phyloP scores from a whole-genome alignment of 1,140 invertebrate species.

The Aphaenogaster rudis region DNA sequence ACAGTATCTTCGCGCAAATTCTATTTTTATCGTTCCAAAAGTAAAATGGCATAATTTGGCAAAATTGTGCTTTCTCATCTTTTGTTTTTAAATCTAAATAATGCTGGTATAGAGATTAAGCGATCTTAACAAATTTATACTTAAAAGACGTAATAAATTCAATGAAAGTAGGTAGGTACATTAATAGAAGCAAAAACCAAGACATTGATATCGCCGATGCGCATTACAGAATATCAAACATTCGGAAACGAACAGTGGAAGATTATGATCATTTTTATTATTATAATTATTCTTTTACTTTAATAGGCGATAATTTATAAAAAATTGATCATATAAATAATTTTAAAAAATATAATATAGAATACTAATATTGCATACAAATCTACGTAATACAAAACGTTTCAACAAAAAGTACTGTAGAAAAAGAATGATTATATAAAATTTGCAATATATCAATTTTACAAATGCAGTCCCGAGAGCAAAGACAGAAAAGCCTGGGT shows the following conservation, averaged over 20 bases:
- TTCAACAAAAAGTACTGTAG: background rate
- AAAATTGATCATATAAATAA: background rate
- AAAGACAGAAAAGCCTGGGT: background rate
- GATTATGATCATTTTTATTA: background rate
- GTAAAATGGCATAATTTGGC: background rate
- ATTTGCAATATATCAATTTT: background rate
- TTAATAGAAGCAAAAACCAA: background rate
- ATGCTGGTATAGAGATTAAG: background rate
- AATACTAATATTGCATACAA: background rate
- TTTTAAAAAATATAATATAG: background rate
- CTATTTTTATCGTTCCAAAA: background rate
- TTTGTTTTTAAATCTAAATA: background rate
- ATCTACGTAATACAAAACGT: background rate
- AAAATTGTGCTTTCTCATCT: background rate
- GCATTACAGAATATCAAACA: too few species aligned
- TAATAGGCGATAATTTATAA: background rate
- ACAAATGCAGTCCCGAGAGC: background rate
- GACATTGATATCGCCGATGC: background rate
- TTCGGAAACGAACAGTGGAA: background rate
- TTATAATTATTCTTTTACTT: background rate
- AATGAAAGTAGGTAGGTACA: background rate
- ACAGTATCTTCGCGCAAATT: background rate
- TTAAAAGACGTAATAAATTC: background rate
- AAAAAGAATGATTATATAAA: background rate
- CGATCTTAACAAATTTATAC: background rate